These are phyloP conservation scores for Nebria ingens DNA, from an alignment of 1,140 invertebrate species.

Conservation along the genomic window DNA sequence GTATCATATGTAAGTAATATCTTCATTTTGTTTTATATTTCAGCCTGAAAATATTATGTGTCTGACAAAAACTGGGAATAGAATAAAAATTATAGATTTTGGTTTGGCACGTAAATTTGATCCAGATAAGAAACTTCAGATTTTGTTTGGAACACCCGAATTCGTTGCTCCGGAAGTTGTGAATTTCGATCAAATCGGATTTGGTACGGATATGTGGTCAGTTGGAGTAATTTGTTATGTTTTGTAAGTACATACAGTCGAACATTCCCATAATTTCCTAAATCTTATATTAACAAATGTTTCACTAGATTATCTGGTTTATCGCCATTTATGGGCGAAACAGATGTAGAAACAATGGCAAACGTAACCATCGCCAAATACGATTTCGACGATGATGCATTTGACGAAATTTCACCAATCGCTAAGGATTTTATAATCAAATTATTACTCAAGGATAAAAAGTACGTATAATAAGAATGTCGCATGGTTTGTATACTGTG, in stretches of 20 bases:
- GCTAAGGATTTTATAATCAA: constrained; percentile 88
- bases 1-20: neutral
- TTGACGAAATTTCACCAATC: constrained; percentile 80
- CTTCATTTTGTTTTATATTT: constrained; percentile 19
- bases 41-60: constrained; percentile 97
- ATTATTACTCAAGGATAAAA: constrained; percentile 80
- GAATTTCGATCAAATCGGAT: constrained; percentile 93
- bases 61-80: constrained; percentile 85
- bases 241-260: constrained; percentile 63
- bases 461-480: constrained; percentile 50
- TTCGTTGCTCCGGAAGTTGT: constrained; percentile 98
- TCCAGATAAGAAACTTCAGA: constrained; percentile 79
- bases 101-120: constrained; percentile 88
- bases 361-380: constrained; percentile 93
- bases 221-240: constrained; percentile 96
- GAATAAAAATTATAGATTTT: constrained; percentile 98
- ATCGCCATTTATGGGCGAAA: constrained; percentile 97
- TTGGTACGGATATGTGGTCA: constrained; percentile 96
- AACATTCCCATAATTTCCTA: neutral
- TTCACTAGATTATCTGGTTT: constrained; percentile 78
- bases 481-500: neutral
- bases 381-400: constrained; percentile 91
- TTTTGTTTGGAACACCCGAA: constrained; percentile 95
- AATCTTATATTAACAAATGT: constrained; percentile 10
- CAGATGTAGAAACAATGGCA: constrained; percentile 92